Base-by-base conservation (phyloP, 2,888 invertebrate genomes). In the Chymomyza fuscimana region DNA sequence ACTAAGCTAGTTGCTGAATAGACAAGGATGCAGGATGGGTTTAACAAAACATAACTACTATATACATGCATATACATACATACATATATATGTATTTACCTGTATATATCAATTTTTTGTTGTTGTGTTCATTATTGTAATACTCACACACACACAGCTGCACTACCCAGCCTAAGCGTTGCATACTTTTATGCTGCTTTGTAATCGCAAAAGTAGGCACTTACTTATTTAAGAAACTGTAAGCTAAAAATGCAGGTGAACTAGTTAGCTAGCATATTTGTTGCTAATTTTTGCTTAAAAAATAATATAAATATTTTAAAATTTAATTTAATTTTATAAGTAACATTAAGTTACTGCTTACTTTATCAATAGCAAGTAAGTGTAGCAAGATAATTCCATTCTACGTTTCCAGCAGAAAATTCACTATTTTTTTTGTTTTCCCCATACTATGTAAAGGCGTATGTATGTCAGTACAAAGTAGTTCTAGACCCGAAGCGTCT, bases 1-100 rank as follows among this genome's bases (percentile, higher is more conserved):
- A 93, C 76, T 93, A 93, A 91, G 78, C 74, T 70, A 10, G 29
- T 36, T 60, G 60, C 60, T 6, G 50, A 19, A 51, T 15, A 63
- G 56, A 6, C 25, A 25, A 15, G 7, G 58, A 60, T 32, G 32
- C 25, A 16, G 29, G 15, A 29, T 50, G 7, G 32, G n/a, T 59
- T 19, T 19, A 58, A 59, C 10, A 29, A 56, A 36, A 40, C 19
- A 63, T 12, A 36, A 54, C 61, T 72, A 62, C 64, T 74, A 73
- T 74, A 74, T 74, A 74, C 69, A 65, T 51, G 32, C 10, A 29
- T 46, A 32, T 32, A 32, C 6, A 63, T 12, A 36, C 56, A 59
- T 72, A 62, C 62, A 52, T 74, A 67, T 74, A 74, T 67, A 74
- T 74, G 74, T 65, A 65, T 32, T 32, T 32, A 7, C 2, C 9